Conservation (phyloP, 2,888 invertebrate species). For the Calameuta pallipes region DNA sequence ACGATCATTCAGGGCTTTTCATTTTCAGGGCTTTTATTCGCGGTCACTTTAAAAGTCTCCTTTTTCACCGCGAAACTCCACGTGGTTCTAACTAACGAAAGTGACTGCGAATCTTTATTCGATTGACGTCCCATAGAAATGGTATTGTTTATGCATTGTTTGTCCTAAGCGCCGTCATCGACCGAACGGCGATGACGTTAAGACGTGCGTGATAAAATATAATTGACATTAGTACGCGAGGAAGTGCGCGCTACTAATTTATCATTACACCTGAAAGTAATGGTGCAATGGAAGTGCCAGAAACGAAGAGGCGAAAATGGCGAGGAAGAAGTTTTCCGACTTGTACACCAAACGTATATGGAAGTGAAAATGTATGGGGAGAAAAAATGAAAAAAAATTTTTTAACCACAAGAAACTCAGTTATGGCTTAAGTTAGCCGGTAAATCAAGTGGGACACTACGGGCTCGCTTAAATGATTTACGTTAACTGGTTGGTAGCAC, state of each 20-base stretch:
- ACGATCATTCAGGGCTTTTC: not conserved
- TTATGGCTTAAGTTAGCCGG: not conserved
- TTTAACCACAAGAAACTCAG: not conserved
- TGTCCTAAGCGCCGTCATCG: not conserved
- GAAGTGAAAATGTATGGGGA: not conserved
- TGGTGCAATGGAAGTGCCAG: constrained; percentile 16
- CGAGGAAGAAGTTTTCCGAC: not conserved
- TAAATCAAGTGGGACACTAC: not conserved
- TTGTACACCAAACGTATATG: not conserved
- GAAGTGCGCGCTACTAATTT: not conserved
- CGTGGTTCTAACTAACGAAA: not conserved
- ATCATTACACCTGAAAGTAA: not conserved
- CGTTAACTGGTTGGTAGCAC: not conserved
- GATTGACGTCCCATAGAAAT: not conserved
- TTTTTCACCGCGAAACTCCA: not conserved
- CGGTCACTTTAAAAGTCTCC: not conserved
- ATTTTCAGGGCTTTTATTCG: not conserved
- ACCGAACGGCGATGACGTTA: not conserved
- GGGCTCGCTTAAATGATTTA: not conserved
- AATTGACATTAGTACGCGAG: not conserved
- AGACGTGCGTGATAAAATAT: not conserved
- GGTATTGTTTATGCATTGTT: not conserved
- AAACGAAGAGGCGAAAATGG: constrained; percentile 21
- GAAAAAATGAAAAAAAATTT: not conserved
- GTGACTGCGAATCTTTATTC: not conserved